Percentiles rank a stretch among this genome's conserved stretches.
Conservation (phyloP, 2,113 vertebrate species). For the Microcebus jonahi region DNA sequence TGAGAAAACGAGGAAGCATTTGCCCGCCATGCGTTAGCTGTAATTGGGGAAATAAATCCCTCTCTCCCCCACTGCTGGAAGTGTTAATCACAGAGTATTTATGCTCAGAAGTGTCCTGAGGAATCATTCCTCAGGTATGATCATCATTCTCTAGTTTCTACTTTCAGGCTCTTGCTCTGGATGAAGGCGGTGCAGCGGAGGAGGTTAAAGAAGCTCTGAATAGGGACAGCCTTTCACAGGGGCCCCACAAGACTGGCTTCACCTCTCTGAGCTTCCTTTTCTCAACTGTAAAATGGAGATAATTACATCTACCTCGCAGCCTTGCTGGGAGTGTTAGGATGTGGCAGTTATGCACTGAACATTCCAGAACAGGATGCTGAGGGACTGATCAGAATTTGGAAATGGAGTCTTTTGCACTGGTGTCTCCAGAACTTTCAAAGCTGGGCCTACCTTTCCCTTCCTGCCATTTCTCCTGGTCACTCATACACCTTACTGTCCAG, state of each 20-base stretch:
- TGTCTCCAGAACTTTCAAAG: not conserved
- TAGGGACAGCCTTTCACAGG: not conserved
- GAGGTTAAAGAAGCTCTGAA: not conserved
- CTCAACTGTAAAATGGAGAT: not conserved
- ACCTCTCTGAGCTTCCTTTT: not conserved
- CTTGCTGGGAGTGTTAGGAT: not conserved
- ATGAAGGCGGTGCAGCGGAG: not conserved
- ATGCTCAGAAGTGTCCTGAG: not conserved
- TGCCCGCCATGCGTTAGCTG: not conserved
- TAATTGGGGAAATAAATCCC: not conserved
- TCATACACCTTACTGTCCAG: not conserved
- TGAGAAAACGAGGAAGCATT: not conserved
- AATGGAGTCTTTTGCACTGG: not conserved
- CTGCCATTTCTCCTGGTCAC: accelerated
- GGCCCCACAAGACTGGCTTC: not conserved
- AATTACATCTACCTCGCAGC: not conserved
- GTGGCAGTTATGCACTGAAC: too few species aligned
- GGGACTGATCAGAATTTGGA: not conserved
- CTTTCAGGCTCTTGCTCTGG: not conserved
- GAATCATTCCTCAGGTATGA: accelerated
- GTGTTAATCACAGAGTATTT: not conserved
- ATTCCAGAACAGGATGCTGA: not conserved
- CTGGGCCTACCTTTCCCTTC: not conserved
- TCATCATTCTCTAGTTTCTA: not conserved
- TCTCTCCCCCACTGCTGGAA: not conserved